Evolutionary conservation across 2,888 invertebrate genomes (phyloP).

Genomic region (Chironomus tentans): DNA sequence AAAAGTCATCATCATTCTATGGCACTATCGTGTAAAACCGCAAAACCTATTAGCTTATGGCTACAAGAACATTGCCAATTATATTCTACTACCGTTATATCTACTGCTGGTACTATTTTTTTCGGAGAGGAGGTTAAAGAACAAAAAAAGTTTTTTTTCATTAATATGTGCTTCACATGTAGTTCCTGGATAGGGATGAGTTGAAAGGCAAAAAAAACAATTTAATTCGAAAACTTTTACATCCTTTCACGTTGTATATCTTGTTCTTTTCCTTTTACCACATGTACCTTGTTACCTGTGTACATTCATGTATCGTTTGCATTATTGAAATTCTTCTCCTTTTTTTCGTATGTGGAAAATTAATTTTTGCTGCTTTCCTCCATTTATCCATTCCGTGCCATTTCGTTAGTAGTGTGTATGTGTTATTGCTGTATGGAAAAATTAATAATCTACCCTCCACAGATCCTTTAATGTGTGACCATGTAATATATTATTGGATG

Average conservation of each 20-base stretch:
- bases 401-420: too few relatives aligned
- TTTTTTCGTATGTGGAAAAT: not conserved
- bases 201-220: not conserved
- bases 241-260: not conserved
- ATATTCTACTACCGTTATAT: not conserved
- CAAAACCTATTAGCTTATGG: not conserved
- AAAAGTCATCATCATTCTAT: not conserved
- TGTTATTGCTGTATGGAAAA: too few relatives aligned
- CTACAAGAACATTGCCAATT: not conserved
- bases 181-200: not conserved
- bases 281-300: not conserved
- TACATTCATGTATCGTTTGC: not conserved
- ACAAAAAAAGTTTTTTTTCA: not conserved
- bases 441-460: too few relatives aligned
- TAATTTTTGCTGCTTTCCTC: not conserved
- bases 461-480: too few relatives aligned
- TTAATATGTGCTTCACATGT: not conserved
- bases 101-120: not conserved
- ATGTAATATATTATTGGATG: too few relatives aligned
- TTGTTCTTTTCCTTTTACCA: not conserved
- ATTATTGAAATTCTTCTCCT: not conserved
- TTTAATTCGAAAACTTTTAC: constrained; percentile 10
- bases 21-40: not conserved
- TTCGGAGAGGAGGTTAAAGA: not conserved
- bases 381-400: too few relatives aligned